Base-by-base conservation (phyloP, 1,140 invertebrate genomes). In the Akabosia matsudoensis region DNA sequence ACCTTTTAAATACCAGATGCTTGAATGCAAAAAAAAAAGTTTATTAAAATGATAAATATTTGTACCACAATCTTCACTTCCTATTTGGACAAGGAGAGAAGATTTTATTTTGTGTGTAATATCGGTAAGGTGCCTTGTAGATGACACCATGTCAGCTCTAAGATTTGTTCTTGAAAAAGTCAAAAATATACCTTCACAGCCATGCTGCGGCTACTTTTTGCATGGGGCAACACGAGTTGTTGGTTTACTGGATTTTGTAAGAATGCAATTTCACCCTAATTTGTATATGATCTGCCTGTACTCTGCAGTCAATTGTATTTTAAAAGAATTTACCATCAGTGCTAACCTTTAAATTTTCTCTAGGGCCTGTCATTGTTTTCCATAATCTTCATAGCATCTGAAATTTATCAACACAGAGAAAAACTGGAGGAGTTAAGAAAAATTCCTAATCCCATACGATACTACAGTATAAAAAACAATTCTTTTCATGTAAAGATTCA, bases 131-230 rank as follows among this genome's bases (percentile, higher is more conserved):
- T n/a, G n/a, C n/a, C n/a, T n/a, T n/a, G n/a, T n/a, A n/a, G n/a
- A n/a, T n/a, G n/a, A n/a, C n/a, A n/a, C n/a, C 7, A 61, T 61
- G 54, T 61, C 54, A 14, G 24, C n/a, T 61, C 24, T 22, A 61
- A 7, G 24, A n/a, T 10, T 61, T 61, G 13, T 45, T 37, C 30
- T 0, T 33, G 71, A 28, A 54, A 54, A 74, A 31, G 14, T 74
- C 4, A 24, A 28, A 74, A 26, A 37, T 33, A 70, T 34, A 22
- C 70, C 26, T 24, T 30, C 4, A 18, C 28, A 51, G 28, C 76
- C 76, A 0, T 76, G 76, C 37, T 73, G 31, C 26, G 76, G 76
- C 24, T 76, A 73, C 22, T 76, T 76, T 67, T 52, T 76, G 52
- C 71, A 76, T 28, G 76, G 76, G 37, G 76, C 71, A 14, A 54